Percentiles rank a stretch among this genome's conserved stretches.
phyloP scores from a whole-genome alignment of 2,113 vertebrate species.

The Fukomys damarensis region DNA sequence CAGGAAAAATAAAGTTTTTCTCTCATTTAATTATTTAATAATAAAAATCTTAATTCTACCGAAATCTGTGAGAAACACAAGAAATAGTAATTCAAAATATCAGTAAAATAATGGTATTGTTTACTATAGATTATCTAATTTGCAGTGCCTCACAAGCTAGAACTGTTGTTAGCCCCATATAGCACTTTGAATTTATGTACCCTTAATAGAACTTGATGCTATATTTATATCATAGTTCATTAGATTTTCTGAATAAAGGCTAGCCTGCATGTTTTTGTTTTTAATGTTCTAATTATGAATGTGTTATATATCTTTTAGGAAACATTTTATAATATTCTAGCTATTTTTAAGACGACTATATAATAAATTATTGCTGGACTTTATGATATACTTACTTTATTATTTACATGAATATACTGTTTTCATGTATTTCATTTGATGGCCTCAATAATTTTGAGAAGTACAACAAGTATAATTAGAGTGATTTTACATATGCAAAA shows the following conservation, averaged over 20 bases:
- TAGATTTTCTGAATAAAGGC: conserved; percentile 18
- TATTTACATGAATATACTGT: neutral
- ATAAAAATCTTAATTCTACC: neutral
- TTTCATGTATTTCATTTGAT: neutral
- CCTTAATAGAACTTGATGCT: neutral
- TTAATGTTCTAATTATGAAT: neutral
- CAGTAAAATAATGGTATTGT: neutral
- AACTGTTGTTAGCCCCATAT: neutral
- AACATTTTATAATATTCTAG: conserved; percentile 21
- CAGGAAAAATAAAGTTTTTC: neutral
- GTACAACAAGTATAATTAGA: neutral
- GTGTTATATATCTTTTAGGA: neutral
- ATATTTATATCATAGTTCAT: neutral
- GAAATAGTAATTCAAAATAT: conserved; percentile 20
- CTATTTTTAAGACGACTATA: neutral
- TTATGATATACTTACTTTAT: neutral
- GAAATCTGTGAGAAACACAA: neutral
- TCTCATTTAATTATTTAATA: conserved; percentile 17
- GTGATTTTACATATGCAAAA: neutral
- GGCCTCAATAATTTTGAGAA: neutral
- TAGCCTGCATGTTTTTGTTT: neutral
- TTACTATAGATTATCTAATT: neutral
- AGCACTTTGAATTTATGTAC: neutral
- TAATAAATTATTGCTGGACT: neutral
- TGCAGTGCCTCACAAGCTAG: neutral